Evolutionary conservation across 2,113 vertebrate species (phyloP).

Genomic region (Formicarius rufipectus): DNA sequence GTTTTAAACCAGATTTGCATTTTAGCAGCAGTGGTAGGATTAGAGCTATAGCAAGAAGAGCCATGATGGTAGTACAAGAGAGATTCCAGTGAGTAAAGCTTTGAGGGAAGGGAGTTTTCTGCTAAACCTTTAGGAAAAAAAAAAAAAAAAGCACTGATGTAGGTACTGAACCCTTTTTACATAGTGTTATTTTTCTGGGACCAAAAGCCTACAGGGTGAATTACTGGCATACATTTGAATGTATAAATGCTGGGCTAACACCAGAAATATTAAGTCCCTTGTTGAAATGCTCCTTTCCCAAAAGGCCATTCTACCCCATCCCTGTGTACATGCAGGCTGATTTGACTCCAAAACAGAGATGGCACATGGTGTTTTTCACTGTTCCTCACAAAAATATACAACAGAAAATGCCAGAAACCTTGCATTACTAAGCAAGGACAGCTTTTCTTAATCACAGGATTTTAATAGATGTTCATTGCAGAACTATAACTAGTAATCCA

Average conservation of each 20-base stretch:
- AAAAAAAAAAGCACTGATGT: neutral
- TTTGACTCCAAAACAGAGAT: neutral
- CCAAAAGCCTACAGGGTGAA: neutral
- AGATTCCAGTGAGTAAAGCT: neutral
- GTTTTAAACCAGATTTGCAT: neutral
- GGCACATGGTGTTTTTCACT: neutral
- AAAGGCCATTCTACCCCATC: neutral
- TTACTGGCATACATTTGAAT: neutral
- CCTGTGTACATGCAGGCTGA: neutral
- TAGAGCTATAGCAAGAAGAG: neutral
- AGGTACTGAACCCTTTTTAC: neutral
- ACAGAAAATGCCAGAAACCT: neutral
- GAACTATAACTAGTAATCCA: neutral
- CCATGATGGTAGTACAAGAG: neutral
- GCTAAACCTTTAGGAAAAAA: neutral
- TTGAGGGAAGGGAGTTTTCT: neutral
- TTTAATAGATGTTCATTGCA: neutral
- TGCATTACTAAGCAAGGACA: neutral
- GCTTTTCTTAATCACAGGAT: slow-evolving; percentile 7
- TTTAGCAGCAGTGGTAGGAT: neutral
- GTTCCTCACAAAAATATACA: neutral
- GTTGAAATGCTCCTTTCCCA: neutral
- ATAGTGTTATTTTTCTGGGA: neutral
- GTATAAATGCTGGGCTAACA: neutral
- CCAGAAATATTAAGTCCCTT: neutral